phyloP scores from a whole-genome alignment of 64 coral and sea anemone species.

The Stichodactyla mertensii region DNA sequence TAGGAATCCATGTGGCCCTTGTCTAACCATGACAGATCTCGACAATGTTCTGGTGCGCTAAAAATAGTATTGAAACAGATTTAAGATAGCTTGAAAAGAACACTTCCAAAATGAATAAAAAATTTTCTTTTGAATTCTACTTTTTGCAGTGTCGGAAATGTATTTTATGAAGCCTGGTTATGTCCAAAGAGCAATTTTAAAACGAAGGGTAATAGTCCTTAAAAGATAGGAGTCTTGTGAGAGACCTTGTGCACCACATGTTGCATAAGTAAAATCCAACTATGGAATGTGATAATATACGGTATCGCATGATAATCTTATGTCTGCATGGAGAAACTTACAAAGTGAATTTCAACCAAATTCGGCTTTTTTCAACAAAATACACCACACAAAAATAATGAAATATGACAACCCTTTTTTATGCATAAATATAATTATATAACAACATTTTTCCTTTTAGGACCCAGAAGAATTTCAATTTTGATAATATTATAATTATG shows the following conservation, averaged over 20 bases:
- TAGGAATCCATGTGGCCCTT: neutral
- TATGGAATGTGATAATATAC: neutral
- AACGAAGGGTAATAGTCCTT: neutral
- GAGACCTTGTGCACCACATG: neutral
- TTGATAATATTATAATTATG: conserved; percentile 11
- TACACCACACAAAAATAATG: neutral
- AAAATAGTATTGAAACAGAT: neutral
- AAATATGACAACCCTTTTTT: conserved; percentile 4
- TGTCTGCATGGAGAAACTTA: neutral
- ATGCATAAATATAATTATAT: conserved; percentile 16
- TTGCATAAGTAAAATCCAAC: neutral
- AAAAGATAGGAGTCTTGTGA: neutral
- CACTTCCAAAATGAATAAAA: neutral
- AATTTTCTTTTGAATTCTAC: neutral
- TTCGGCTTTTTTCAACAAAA: neutral
- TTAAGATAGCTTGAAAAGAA: no score
- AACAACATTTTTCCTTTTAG: neutral
- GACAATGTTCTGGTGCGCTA: neutral
- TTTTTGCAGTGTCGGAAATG: no score
- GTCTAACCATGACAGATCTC: neutral
- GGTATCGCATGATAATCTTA: neutral
- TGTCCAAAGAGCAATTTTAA: neutral
- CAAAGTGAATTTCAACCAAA: neutral
- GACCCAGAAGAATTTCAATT: neutral
- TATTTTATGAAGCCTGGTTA: neutral